phyloP scores from a whole-genome alignment of 2,888 invertebrate genomes.

The Campoletis raptor region DNA sequence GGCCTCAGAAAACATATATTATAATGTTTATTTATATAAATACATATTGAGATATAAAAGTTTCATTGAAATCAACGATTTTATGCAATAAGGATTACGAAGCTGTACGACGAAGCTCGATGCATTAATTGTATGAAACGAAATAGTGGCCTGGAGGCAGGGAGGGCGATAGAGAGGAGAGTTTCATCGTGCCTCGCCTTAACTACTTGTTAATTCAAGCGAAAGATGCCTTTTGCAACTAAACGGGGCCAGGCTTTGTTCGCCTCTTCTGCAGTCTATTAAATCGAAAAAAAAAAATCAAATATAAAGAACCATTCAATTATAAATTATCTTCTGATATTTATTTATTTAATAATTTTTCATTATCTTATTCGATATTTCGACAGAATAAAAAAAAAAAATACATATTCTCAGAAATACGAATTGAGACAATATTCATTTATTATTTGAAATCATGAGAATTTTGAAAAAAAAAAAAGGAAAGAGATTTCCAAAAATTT shows the following conservation, averaged over 20 bases:
- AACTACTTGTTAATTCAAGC: slow-evolving; percentile 65
- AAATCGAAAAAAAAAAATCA: not conserved
- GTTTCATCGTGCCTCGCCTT: slow-evolving; percentile 55
- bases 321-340: not conserved
- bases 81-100: slow-evolving; percentile 3
- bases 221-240: slow-evolving; percentile 57
- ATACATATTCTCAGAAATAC: no score
- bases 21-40: not conserved
- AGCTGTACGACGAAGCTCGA: not conserved
- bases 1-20: not conserved
- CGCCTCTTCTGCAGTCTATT: slow-evolving; percentile 24
- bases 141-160: not conserved
- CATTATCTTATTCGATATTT: no score
- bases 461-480: no score
- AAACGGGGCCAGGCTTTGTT: slow-evolving; percentile 34
- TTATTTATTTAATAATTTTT: no score
- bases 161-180: not conserved
- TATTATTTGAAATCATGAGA: no score
- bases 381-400: no score
- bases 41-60: not conserved
- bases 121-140: not conserved
- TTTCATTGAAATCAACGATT: slow-evolving; percentile 19
- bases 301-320: not conserved
- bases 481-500: no score
- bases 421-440: no score